Percentiles rank a stretch among this genome's conserved stretches.
phyloP scores from a whole-genome alignment of 2,797 vertebrate genomes.

The Harpagifer antarcticus region DNA sequence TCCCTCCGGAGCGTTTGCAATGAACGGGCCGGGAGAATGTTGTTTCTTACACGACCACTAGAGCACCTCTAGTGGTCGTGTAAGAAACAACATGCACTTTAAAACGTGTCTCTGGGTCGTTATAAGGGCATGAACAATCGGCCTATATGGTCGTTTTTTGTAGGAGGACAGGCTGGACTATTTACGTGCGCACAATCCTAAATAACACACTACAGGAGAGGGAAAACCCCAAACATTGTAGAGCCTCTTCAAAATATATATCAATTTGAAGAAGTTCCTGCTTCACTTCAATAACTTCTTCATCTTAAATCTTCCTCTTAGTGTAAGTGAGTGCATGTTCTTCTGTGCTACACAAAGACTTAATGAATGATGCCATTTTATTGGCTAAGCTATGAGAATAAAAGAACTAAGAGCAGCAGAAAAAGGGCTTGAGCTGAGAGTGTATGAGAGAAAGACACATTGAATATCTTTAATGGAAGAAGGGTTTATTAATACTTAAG shows the following conservation, averaged over 20 bases:
- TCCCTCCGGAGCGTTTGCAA: too few species aligned
- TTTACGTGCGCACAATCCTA: too few species aligned
- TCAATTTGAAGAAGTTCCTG: constrained; percentile 21
- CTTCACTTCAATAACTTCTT: constrained; percentile 27
- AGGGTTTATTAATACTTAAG: constrained; percentile 36
- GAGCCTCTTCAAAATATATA: constrained; percentile 37
- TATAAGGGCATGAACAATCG: too few species aligned
- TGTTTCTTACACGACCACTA: too few species aligned
- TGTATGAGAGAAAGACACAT: constrained; percentile 21
- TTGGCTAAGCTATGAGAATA: constrained; percentile 36
- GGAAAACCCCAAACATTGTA: too few species aligned
- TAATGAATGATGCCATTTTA: constrained; percentile 59
- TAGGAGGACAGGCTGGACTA: too few species aligned
- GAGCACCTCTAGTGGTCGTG: too few species aligned
- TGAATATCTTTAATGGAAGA: neutral
- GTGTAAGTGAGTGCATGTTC: constrained; percentile 23
- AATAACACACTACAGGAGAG: too few species aligned
- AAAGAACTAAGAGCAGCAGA: constrained; percentile 25
- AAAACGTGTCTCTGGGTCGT: too few species aligned
- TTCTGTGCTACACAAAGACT: constrained; percentile 41
- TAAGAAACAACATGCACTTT: too few species aligned
- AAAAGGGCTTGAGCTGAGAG: constrained; percentile 13
- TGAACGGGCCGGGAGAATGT: too few species aligned
- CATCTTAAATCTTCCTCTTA: constrained; percentile 46
- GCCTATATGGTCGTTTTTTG: too few species aligned